These are phyloP conservation scores for Columba livia DNA, from an alignment of 2,113 vertebrate genomes.

Conservation along the genomic window DNA sequence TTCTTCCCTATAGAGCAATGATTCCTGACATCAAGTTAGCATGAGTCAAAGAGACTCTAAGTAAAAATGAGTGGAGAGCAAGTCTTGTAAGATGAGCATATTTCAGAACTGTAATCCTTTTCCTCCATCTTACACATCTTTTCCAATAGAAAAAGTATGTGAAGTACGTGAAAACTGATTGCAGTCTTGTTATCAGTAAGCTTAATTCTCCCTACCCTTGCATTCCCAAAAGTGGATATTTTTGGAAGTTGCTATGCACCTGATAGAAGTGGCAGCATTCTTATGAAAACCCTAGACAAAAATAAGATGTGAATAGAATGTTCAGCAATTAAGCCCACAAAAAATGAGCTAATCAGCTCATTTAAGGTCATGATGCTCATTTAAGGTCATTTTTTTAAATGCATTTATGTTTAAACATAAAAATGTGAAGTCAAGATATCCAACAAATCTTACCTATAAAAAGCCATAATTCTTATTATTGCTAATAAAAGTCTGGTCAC, in stretches of 20 bases:
- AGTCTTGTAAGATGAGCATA: neutral
- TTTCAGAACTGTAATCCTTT: neutral
- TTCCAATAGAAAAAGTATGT: neutral
- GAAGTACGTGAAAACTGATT: neutral
- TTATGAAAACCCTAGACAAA: neutral
- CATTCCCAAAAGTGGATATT: neutral
- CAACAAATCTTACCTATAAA: neutral
- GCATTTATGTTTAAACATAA: no score
- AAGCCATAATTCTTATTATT: neutral
- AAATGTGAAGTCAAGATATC: neutral
- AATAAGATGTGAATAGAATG: neutral
- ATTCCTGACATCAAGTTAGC: conserved; percentile 6
- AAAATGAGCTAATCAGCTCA: neutral
- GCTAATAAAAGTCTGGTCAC: neutral
- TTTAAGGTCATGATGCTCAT: no score
- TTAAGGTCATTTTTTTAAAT: no score
- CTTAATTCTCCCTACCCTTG: neutral
- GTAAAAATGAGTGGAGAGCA: neutral
- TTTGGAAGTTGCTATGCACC: neutral
- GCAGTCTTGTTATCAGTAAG: neutral
- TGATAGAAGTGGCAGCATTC: neutral
- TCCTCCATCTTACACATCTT: neutral
- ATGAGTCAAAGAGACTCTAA: neutral
- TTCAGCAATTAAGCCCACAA: neutral
- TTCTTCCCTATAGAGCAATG: neutral